phyloP scores from a whole-genome alignment of 2,113 vertebrate species.

The Hippocampus mohnikei region DNA sequence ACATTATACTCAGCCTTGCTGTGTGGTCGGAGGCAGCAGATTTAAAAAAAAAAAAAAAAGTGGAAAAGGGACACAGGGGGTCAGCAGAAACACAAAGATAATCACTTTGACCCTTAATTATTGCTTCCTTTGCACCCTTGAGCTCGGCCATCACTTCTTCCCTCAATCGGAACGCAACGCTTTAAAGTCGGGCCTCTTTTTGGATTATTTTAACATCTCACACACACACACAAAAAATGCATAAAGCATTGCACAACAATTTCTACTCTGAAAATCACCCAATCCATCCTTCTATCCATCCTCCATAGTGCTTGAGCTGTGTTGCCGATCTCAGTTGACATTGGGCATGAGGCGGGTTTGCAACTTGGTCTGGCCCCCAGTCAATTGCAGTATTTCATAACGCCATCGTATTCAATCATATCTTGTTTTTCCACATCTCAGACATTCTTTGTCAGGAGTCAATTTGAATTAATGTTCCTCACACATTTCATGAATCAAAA shows the following conservation, averaged over 20 bases:
- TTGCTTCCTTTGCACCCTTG: conserved; percentile 60
- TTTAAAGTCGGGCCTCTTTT: conserved; percentile 30
- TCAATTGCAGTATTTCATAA: background rate
- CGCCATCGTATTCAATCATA: background rate
- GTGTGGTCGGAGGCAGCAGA: conserved; percentile 24
- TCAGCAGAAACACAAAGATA: conserved; percentile 60
- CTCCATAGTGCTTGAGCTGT: too few species aligned
- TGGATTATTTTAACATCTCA: conserved; percentile 29
- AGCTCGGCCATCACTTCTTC: conserved; percentile 31
- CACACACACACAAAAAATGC: background rate
- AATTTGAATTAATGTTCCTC: background rate
- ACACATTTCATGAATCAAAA: background rate
- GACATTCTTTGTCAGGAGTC: background rate
- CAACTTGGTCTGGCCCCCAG: too few species aligned
- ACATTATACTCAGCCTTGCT: conserved; percentile 34
- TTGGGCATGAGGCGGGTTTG: too few species aligned
- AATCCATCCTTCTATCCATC: too few species aligned
- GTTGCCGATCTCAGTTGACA: too few species aligned
- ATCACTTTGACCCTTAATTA: conserved; percentile 72
- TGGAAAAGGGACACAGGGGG: conserved; percentile 34
- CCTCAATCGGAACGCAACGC: conserved; percentile 36
- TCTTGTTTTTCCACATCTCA: background rate
- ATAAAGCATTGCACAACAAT: background rate
- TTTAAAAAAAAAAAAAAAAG: conserved; percentile 13
- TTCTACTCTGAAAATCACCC: background rate